Evolutionary conservation across 2,888 invertebrate species (phyloP).

Genomic region (Pachydiplax longipennis): DNA sequence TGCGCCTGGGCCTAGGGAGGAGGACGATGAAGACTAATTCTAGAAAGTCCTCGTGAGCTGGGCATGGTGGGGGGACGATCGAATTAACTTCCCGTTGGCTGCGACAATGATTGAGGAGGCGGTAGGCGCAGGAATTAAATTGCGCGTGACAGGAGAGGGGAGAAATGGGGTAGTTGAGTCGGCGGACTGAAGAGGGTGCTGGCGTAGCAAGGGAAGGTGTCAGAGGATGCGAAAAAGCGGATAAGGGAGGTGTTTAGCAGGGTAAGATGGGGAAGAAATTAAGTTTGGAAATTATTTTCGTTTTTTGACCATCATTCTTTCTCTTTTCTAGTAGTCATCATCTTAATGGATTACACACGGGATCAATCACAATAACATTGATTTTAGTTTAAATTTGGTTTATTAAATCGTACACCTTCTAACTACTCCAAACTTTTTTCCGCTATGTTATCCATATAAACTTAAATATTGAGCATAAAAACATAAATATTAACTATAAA

Average conservation of each 20-base stretch:
- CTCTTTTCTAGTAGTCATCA: no score
- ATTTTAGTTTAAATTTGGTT: no score
- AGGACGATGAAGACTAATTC: not conserved
- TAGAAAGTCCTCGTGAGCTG: not conserved
- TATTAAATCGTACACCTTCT: no score
- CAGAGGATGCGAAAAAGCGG: not conserved
- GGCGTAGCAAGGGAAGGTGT: not conserved
- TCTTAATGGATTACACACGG: no score
- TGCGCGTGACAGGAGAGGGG: slow-evolving; percentile 25
- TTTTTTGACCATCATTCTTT: no score
- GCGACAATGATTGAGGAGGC: slow-evolving; percentile 42
- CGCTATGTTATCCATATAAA: no score
- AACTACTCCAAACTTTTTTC: no score
- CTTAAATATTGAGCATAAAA: no score
- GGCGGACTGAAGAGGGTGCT: not conserved
- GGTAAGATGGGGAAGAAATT: not conserved
- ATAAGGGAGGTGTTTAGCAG: not conserved
- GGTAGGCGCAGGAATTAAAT: slow-evolving; percentile 26
- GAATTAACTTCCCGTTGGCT: slow-evolving; percentile 43
- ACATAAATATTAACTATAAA: no score
- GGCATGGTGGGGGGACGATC: not conserved
- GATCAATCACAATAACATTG: no score
- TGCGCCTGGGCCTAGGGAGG: not conserved
- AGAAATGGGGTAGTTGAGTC: not conserved
- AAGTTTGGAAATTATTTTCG: not conserved